Percentiles rank a stretch among this genome's conserved stretches.
Evolutionary conservation across 2,888 invertebrate species (phyloP).

Genomic region (Macrosoma leucophasiata): DNA sequence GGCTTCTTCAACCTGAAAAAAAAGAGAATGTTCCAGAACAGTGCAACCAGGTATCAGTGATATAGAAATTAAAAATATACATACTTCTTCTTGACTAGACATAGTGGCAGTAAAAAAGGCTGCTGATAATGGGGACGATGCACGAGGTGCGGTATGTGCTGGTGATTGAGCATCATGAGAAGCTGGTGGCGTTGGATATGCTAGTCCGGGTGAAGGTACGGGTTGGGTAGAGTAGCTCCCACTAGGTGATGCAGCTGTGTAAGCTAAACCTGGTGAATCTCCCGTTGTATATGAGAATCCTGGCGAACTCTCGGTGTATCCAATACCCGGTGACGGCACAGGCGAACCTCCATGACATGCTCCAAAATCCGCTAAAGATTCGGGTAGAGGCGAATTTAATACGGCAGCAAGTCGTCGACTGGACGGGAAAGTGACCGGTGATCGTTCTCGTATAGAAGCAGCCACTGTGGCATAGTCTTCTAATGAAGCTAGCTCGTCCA

Average conservation of each 20-base stretch:
- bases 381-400: constrained; percentile 85
- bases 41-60: no score
- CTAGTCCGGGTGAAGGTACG: constrained; percentile 80
- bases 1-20: constrained; percentile 83
- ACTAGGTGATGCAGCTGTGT: constrained; percentile 57
- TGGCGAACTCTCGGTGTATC: constrained; percentile 69
- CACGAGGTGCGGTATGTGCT: constrained; percentile 77
- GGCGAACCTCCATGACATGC: constrained; percentile 81
- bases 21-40: constrained; percentile 1
- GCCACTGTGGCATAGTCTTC: constrained; percentile 78
- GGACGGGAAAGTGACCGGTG: constrained; percentile 77
- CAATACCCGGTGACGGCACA: constrained; percentile 71
- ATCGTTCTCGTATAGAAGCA: constrained; percentile 74
- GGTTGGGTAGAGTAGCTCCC: constrained; percentile 61
- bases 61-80: constrained; percentile 16
- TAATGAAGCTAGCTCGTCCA: constrained; percentile 77
- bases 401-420: constrained; percentile 85
- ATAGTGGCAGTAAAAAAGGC: constrained; percentile 90
- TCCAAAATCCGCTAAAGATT: constrained; percentile 88
- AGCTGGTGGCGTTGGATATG: constrained; percentile 92
- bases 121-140: constrained; percentile 87
- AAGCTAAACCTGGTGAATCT: constrained; percentile 60
- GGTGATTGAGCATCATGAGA: constrained; percentile 89
- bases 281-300: constrained; percentile 87
- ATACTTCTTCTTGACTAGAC: constrained; percentile 87